These are phyloP conservation scores for Siniperca obscura DNA, from an alignment of 2,797 vertebrate genomes.

Conservation along the genomic window DNA sequence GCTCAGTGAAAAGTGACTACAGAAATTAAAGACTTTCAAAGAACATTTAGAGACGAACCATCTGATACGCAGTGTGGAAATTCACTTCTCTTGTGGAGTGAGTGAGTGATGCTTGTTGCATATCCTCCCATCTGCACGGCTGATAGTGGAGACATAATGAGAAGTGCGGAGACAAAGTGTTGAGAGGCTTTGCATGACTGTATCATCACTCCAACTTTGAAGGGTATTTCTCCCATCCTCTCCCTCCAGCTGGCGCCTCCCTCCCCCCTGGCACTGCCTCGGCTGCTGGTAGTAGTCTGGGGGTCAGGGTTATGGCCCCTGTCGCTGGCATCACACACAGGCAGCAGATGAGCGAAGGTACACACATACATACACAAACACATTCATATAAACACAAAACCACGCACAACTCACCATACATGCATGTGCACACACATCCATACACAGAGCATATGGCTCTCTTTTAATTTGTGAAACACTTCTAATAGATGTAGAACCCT, in stretches of 20 bases:
- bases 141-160: slow-evolving; percentile 65
- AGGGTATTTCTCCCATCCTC: slow-evolving; percentile 66
- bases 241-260: slow-evolving; percentile 69
- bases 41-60: slow-evolving; percentile 42
- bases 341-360: slow-evolving; percentile 49
- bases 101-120: slow-evolving; percentile 65
- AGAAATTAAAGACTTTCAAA: slow-evolving; percentile 53
- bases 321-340: slow-evolving; percentile 59
- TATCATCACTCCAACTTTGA: slow-evolving; percentile 72
- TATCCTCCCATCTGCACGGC: slow-evolving; percentile 70
- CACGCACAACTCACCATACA: neutral
- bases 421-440: slow-evolving; percentile 1
- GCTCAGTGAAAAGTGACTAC: slow-evolving; percentile 41
- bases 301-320: slow-evolving; percentile 61
- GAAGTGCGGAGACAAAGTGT: slow-evolving; percentile 68
- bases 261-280: slow-evolving; percentile 54
- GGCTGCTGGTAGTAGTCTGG: slow-evolving; percentile 59
- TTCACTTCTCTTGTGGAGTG: slow-evolving; percentile 55
- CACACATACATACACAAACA: slow-evolving; percentile 25
- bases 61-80: slow-evolving; percentile 60
- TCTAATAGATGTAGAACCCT: slow-evolving; percentile 3
- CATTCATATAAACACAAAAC: slow-evolving; percentile 25
- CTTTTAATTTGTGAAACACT: slow-evolving; percentile 6
- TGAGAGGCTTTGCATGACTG: slow-evolving; percentile 54
- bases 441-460: slow-evolving; percentile 37